Conservation (phyloP, 2,113 vertebrate genomes). For the Petromus typicus region DNA sequence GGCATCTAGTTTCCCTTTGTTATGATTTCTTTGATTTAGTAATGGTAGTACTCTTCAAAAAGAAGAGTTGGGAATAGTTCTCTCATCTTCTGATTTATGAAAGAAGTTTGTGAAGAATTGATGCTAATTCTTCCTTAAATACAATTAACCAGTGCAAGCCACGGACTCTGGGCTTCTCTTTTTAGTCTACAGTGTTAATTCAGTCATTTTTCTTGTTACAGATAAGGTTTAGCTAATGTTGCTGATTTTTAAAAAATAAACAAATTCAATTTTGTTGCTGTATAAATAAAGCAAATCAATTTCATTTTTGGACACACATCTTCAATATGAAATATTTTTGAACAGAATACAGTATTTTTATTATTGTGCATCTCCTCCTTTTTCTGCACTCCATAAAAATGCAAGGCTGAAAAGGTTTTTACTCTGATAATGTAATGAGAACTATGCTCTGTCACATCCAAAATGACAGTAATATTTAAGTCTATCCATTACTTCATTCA, state of each 20-base stretch:
- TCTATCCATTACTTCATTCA: conserved; percentile 54
- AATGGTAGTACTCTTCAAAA: not conserved
- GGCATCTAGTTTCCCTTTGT: not conserved
- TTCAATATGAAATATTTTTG: conserved; percentile 30
- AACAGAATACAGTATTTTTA: not conserved
- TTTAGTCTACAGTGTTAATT: not conserved
- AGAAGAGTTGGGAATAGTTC: not conserved
- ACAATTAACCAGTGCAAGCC: not conserved
- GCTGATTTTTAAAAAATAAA: conserved; percentile 22
- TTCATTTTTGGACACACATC: not conserved
- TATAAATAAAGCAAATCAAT: not conserved
- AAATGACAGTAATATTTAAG: not conserved
- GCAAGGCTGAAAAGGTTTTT: not conserved
- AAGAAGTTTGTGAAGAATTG: not conserved
- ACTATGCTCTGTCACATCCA: conserved; percentile 21
- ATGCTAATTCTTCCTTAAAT: not conserved
- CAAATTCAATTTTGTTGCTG: not conserved
- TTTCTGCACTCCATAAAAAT: conserved; percentile 45
- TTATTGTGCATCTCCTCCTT: not conserved
- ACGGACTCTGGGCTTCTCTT: not conserved
- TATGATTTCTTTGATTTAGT: not conserved
- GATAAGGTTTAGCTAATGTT: not conserved
- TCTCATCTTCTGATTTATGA: not conserved
- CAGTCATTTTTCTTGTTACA: not conserved
- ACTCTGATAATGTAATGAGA: not conserved